Evolutionary conservation across 2,888 invertebrate genomes (phyloP).

Genomic region (Hydrotaea diabolus): DNA sequence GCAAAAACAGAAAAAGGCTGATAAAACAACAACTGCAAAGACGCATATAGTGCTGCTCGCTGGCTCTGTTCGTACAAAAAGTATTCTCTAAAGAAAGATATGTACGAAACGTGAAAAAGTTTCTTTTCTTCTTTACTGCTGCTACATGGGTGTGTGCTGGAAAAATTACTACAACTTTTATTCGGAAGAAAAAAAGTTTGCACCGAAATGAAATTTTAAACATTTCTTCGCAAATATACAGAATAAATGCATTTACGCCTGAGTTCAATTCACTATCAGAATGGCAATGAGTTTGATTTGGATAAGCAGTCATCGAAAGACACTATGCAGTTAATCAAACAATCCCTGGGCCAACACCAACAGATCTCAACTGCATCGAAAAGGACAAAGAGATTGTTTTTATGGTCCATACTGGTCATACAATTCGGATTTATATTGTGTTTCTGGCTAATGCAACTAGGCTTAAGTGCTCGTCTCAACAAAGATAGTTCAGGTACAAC

Average conservation of each 20-base stretch:
- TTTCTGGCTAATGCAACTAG: conserved; percentile 77
- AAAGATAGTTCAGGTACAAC: conserved; percentile 39
- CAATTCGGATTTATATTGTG: conserved; percentile 77
- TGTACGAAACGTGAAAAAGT: conserved; percentile 56
- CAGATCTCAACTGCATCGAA: conserved; percentile 40
- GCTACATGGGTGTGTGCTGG: conserved; percentile 63
- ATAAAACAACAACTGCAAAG: conserved; percentile 52
- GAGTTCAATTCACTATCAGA: conserved; percentile 32
- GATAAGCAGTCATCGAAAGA: conserved; percentile 28
- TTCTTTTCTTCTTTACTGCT: conserved; percentile 48
- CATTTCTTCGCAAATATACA: not conserved
- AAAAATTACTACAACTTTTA: conserved; percentile 49
- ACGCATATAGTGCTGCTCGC: conserved; percentile 45
- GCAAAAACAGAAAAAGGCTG: conserved; percentile 24
- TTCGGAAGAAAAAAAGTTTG: conserved; percentile 21
- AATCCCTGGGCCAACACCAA: conserved; percentile 31
- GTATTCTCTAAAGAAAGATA: conserved; percentile 49
- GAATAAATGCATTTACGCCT: conserved; percentile 64
- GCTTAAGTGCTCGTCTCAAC: conserved; percentile 55
- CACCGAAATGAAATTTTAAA: conserved; percentile 55
- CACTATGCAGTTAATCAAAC: conserved; percentile 54
- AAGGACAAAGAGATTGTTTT: conserved; percentile 75
- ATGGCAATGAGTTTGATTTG: conserved; percentile 47
- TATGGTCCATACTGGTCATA: conserved; percentile 77
- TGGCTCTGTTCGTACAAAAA: conserved; percentile 47